Evolutionary conservation across 2,113 vertebrate species (phyloP), one percentile per base, ranked within the genome.

Genomic region (Sinocyclocheilus grahami): DNA sequence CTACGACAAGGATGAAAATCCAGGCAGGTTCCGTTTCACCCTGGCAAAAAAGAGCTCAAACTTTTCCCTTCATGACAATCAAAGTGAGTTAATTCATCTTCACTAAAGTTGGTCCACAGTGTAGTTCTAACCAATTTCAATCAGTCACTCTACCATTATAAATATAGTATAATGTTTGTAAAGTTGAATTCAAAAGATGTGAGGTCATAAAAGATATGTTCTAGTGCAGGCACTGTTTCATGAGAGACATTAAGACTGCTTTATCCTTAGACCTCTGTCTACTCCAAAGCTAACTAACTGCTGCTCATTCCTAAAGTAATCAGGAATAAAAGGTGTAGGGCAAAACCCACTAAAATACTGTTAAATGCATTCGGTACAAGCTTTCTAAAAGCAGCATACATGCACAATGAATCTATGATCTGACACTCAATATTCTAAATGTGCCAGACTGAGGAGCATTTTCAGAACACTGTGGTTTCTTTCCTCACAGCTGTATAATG

Each of bases 21-120:
- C 91, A 13, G 90, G 93, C 22, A 95, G 91, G 76, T 97, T 99
- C 93, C 95, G 24, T 20, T 99, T 95, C 89, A 91, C 87, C 2
- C 91, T 98, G 88, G 89, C 82, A 37, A 92, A 88, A 9, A 93
- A 94, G 42, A 95, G 94, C 48, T 96, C 94, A 90, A 98, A 99
- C 93, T 99, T 99, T 92, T 96, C 97, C 87, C 94, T 99, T 86
- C 86, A 63, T 72, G 95, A 97, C 89, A 94, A 97, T 81, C 90
- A 88, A 0, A 94, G 98, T 99, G 90, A 89, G 89, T 67, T 18
- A 1, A 62, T 18, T 63, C 4, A 14, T 71, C 5, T 55, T 82
- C 30, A 71, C n/a, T 71, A 42, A 65, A 65, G 60, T 60, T 16
- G 16, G 24, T 13, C 55, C 9, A 30, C 27, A 55, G 24, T 20